These are phyloP conservation scores for Morinoia aosen DNA, from an alignment of 2,888 invertebrate genomes.

Conservation along the genomic window DNA sequence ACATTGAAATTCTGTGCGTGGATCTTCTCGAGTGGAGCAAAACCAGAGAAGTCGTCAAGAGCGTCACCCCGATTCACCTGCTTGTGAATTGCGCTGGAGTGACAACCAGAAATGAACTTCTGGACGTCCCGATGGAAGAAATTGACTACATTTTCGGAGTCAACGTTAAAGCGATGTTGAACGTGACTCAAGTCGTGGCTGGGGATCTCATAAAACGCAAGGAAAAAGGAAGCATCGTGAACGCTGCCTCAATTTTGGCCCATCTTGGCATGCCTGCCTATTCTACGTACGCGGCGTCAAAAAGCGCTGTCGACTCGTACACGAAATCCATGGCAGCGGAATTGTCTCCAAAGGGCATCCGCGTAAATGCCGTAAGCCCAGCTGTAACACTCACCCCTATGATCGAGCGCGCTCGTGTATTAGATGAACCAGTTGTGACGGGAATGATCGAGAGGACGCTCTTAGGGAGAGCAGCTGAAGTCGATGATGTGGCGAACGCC, in stretches of 20 bases:
- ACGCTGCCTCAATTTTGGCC: too few relatives aligned
- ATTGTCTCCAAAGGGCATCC: slow-evolving; percentile 74
- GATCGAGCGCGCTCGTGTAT: slow-evolving; percentile 77
- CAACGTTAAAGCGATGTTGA: too few relatives aligned
- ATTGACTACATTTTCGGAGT: too few relatives aligned
- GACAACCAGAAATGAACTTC: too few relatives aligned
- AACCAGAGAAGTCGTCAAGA: slow-evolving; percentile 77
- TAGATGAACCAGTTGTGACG: slow-evolving; percentile 80
- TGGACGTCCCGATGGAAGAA: too few relatives aligned
- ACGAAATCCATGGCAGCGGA: slow-evolving; percentile 78
- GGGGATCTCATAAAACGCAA: too few relatives aligned
- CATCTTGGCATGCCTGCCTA: too few relatives aligned
- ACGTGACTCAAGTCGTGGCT: too few relatives aligned
- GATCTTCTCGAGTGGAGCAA: slow-evolving; percentile 85
- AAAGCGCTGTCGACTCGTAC: too few relatives aligned
- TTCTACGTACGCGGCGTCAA: too few relatives aligned
- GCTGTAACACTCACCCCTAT: slow-evolving; percentile 94
- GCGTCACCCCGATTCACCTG: slow-evolving; percentile 81
- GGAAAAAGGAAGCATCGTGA: too few relatives aligned
- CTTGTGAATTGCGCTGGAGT: slow-evolving; percentile 92
- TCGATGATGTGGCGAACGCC: slow-evolving; percentile 84
- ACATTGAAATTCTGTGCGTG: slow-evolving; percentile 74
- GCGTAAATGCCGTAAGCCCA: slow-evolving; percentile 92
- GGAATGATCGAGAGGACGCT: slow-evolving; percentile 74
- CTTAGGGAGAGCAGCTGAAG: slow-evolving; percentile 82